Conservation (phyloP, 2,888 invertebrate species). For the Ctenicera cuprea region DNA sequence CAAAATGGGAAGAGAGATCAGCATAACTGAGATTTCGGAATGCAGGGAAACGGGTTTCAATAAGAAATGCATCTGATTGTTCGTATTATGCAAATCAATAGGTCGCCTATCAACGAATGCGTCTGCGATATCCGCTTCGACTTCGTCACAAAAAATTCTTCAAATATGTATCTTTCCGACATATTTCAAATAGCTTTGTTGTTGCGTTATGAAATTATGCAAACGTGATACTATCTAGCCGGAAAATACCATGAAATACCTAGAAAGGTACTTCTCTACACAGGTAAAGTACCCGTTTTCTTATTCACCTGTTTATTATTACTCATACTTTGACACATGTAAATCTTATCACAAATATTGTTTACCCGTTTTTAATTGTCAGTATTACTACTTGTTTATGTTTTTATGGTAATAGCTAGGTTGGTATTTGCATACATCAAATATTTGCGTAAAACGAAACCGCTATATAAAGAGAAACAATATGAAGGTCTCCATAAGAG, state of each 20-base stretch:
- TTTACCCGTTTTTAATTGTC: not conserved
- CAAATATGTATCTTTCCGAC: not conserved
- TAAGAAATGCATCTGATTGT: conserved; percentile 64
- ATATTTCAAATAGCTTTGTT: not conserved
- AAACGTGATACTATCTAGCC: not conserved
- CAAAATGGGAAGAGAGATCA: conserved; percentile 60
- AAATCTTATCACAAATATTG: not conserved
- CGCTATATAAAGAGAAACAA: too few relatives aligned
- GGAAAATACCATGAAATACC: conserved; percentile 7
- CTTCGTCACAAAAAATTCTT: conserved; percentile 53
- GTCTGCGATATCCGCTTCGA: conserved; percentile 36
- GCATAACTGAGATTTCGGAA: conserved; percentile 61
- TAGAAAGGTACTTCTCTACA: conserved; percentile 5
- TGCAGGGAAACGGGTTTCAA: conserved; percentile 62
- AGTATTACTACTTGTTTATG: too few relatives aligned
- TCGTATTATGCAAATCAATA: conserved; percentile 63
- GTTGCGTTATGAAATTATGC: not conserved
- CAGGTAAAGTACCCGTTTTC: conserved; percentile 3
- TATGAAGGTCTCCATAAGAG: too few relatives aligned
- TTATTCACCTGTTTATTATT: not conserved
- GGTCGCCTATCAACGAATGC: conserved; percentile 41
- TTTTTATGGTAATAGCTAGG: too few relatives aligned
- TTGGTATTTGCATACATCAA: too few relatives aligned
- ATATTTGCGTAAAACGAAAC: too few relatives aligned
- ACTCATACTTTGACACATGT: not conserved